Evolutionary conservation across 1,140 invertebrate genomes (phyloP).

Genomic region (Drosophila insularis): DNA sequence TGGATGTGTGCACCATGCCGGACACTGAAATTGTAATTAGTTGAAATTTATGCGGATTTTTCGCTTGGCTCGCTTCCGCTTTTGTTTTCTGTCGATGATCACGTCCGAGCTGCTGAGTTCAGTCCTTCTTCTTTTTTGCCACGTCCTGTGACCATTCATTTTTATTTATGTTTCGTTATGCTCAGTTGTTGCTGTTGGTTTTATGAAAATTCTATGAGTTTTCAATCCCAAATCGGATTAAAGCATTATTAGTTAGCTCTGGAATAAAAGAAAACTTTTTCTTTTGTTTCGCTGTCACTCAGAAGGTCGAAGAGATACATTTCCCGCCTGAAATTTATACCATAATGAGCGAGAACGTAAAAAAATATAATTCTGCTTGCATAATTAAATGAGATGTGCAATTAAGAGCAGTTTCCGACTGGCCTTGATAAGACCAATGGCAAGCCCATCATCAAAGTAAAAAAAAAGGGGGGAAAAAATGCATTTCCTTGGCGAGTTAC

Average conservation of each 20-base stretch:
- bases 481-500: slow-evolving; percentile 29
- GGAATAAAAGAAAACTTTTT: slow-evolving; percentile 33
- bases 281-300: slow-evolving; percentile 1
- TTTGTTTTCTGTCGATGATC: slow-evolving; percentile 57
- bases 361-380: slow-evolving; percentile 17
- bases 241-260: slow-evolving; percentile 45
- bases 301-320: slow-evolving; percentile 33
- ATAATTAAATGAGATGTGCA: slow-evolving; percentile 70
- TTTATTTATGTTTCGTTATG: slow-evolving; percentile 18
- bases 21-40: slow-evolving; percentile 78
- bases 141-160: slow-evolving; percentile 45
- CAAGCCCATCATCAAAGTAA: neutral
- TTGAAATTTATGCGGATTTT: slow-evolving; percentile 72
- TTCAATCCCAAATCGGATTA: slow-evolving; percentile 73
- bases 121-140: slow-evolving; percentile 41
- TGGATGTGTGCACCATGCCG: slow-evolving; percentile 32
- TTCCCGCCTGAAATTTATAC: neutral
- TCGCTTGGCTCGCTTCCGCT: slow-evolving; percentile 49
- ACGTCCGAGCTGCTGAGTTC: slow-evolving; percentile 44
- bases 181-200: slow-evolving; percentile 23
- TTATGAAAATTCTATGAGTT: slow-evolving; percentile 70
- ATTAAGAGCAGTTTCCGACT: slow-evolving; percentile 69
- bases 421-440: slow-evolving; percentile 35
- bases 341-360: neutral
- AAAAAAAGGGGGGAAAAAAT: too few species aligned